Base-by-base conservation (phyloP, 2,797 vertebrate genomes). In the Fratercula arctica region DNA sequence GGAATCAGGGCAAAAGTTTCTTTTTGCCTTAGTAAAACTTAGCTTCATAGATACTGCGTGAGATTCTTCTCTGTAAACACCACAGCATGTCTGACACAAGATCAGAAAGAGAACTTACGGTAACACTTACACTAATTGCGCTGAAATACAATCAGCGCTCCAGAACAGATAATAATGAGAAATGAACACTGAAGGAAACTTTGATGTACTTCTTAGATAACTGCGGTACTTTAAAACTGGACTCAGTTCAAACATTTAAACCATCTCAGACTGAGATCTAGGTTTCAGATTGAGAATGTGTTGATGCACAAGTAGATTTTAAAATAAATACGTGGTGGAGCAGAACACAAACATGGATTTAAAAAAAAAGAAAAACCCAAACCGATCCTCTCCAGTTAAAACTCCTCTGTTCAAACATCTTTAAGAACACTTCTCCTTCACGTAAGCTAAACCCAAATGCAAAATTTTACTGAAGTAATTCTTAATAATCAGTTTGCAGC, bases 171-270 rank as follows among this genome's bases (percentile, higher is more conserved):
- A 96, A 96, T 87, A 93, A 95, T 87, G 85, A 97, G 85, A 93
- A 96, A 96, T 95, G 87, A 96, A 93, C 67, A 82, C 91, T 90
- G 74, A 66, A 86, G 94, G 79, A 84, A 95, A 95, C 85, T 95
- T 88, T 81, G 91, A 97, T 95, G 91, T 96, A 94, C 95, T 95
- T 96, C 89, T 41, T 69, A 97, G 96, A 97, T 97, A 97, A 94
- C 93, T 76, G 77, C 77, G 50, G 94, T 94, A 78, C 95, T 96
- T 97, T n/a, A 90, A 94, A 93, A 91, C 53, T 94, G 96, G 96
- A 95, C 56, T 63, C 54, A 79, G 67, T 84, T 97, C 96, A 96
- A 95, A 91, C 93, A 93, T 82, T 43, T 91, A 73, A 95, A 93
- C 81, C 85, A 95, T 95, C 91, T 94, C 85, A 78, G 85, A 45